Evolutionary conservation across 2,113 vertebrate genomes (phyloP).

Genomic region (Chrysemys picta): DNA sequence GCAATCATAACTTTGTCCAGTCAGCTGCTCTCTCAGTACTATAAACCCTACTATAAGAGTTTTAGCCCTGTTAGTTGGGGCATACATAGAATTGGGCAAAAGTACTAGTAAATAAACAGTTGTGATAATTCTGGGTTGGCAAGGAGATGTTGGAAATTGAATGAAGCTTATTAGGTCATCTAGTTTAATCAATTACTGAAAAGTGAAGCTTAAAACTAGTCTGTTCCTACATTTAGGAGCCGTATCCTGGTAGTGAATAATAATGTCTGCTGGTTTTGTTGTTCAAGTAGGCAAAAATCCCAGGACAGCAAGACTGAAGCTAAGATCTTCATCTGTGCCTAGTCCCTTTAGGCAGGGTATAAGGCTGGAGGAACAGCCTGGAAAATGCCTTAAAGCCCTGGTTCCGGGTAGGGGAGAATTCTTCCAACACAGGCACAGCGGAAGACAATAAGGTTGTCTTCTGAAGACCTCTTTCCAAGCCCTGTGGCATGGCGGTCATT

Average conservation of each 20-base stretch:
- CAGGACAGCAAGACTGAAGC: neutral
- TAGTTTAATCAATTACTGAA: neutral
- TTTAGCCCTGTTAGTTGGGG: neutral
- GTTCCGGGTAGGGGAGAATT: neutral
- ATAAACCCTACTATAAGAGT: neutral
- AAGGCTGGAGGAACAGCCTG: neutral
- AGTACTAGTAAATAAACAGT: neutral
- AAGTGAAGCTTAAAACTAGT: neutral
- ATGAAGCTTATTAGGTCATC: neutral
- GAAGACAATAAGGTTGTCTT: accelerated
- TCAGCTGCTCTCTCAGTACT: neutral
- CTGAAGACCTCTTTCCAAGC: neutral
- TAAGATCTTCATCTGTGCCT: neutral
- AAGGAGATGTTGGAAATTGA: slow-evolving; percentile 1
- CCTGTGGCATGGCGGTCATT: neutral
- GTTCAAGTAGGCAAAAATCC: neutral
- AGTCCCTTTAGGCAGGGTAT: neutral
- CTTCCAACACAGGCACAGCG: neutral
- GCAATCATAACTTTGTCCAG: neutral
- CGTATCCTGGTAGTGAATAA: neutral
- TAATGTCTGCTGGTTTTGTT: neutral
- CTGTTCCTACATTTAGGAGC: neutral
- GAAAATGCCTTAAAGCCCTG: neutral
- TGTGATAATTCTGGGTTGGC: neutral
- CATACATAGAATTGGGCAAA: accelerated